Evolutionary conservation across 2,888 invertebrate genomes (phyloP).

Genomic region (Ctenicera cuprea): DNA sequence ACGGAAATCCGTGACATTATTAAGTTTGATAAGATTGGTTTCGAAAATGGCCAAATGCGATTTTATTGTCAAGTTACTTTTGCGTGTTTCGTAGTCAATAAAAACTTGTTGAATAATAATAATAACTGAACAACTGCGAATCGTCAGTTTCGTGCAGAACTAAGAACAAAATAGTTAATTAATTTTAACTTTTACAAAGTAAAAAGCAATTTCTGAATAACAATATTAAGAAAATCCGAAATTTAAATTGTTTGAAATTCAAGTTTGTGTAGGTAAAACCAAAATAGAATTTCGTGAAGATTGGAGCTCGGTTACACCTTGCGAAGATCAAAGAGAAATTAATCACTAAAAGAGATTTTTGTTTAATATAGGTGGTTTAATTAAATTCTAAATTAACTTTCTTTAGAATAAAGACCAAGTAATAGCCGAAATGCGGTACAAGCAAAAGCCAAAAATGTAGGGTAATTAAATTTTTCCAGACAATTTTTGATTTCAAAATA

Average conservation of each 20-base stretch:
- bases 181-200: slow-evolving; percentile 10
- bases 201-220: slow-evolving; percentile 25
- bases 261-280: slow-evolving; percentile 3
- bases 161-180: slow-evolving; percentile 21
- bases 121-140: slow-evolving; percentile 3
- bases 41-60: background rate
- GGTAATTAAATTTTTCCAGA: background rate
- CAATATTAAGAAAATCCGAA: background rate
- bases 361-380: slow-evolving; percentile 25
- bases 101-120: slow-evolving; percentile 17
- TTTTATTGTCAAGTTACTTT: slow-evolving; percentile 1
- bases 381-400: slow-evolving; percentile 25
- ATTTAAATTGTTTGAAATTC: slow-evolving; percentile 14
- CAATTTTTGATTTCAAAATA: background rate
- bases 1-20: slow-evolving; percentile 7
- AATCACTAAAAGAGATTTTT: slow-evolving; percentile 28
- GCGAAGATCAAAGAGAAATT: slow-evolving; percentile 21
- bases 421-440: background rate
- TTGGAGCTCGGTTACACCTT: slow-evolving; percentile 14
- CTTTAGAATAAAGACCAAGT: slow-evolving; percentile 4
- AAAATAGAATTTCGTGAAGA: slow-evolving; percentile 12
- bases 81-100: background rate
- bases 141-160: slow-evolving; percentile 17
- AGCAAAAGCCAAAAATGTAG: slow-evolving; percentile 5
- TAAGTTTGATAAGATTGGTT: background rate